Evolutionary conservation across 1,140 invertebrate genomes (phyloP), one percentile per base, ranked within the genome.

Genomic region (Sweltsa coloradensis): DNA sequence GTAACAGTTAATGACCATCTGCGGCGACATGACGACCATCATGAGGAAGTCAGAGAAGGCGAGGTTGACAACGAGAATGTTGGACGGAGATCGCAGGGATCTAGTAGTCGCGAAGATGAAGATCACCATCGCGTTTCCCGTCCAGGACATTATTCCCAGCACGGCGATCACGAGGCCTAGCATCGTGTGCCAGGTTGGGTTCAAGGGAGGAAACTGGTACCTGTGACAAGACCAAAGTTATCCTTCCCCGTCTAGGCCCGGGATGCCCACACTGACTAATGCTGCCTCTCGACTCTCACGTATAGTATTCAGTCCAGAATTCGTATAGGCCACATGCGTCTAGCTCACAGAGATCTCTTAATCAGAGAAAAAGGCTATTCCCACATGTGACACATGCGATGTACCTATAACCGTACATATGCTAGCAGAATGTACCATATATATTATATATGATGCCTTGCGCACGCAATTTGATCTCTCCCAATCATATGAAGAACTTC

Each of bases 41-140:
- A 89, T 90, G 16, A 87, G 69, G 55, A 89, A 85, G 61, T 93
- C 89, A 51, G 83, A 80, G 25, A 92, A 68, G 4, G 89, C 87
- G 57, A 93, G 64, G 60, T 91, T 89, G 5, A 92, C 72, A 3
- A 92, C 84, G 47, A 93, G 83, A 64, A 92, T 80, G 57, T 94
- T 94, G 7, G 88, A 90, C 13, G 89, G 85, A 1, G 88, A 92
- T 53, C 86, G 71, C 41, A 94, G 62, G 37, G 74, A 73, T 65
- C 89, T 88, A 3, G 85, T 81, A 46, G 87, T 92, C 64, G 22
- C 69, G 68, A 60, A 37, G 51, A 52, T 25, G 21, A 51, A 39
- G 49, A 45, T n/a, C n/a, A n/a, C n/a, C n/a, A n/a, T n/a, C n/a
- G n/a, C n/a, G n/a, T n/a, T n/a, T 62, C 57, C 50, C 73, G 73